Evolutionary conservation across 2,113 vertebrate species (phyloP), one percentile per base, ranked within the genome.

Genomic region (Eleginops maclovinus): DNA sequence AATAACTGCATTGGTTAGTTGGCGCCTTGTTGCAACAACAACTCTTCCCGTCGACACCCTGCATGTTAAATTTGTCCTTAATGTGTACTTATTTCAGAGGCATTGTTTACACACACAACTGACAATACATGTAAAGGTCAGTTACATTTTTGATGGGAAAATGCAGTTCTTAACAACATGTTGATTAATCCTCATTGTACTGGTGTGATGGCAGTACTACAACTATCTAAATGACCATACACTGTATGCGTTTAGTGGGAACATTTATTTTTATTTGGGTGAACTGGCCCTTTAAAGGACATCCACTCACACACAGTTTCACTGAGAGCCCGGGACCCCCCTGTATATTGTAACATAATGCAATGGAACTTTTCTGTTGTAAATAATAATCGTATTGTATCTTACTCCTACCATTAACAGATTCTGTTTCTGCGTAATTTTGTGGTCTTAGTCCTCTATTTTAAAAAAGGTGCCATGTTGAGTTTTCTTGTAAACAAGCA

Each of bases 1-100:
- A 91, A 89, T 83, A 91, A 86, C 84, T 66, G 62, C 56, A 67
- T 56, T 46, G 47, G 58, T 82, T 80, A 69, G 79, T 85, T 67
- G 49, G 50, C 51, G 19, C 79, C 70, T 81, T 71, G 47, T 70
- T 81, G 63, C 79, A 51, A 74, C 63, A 76, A 64, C 71, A 67
- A 41, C 51, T 83, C 67, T 24, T 78, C 17, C 9, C 9, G 50
- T 31, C 56, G 75, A 62, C 49, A 66, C 13, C 61, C 9, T 16
- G 15, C 17, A 41, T 21, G 4, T 68, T 13, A 9, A 31, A 75
- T 75, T 10, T 1, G 22, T 49, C 16, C 19, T 14, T 36, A 40
- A 72, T 19, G 59, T 21, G 40, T 75, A n/a, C 76, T 79, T 17
- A 70, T 28, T 51, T 10, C 11, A 59, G 26, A 64, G 22, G 49